Conservation (phyloP, 2,797 vertebrate species). For the Sebastes taczanowskii region DNA sequence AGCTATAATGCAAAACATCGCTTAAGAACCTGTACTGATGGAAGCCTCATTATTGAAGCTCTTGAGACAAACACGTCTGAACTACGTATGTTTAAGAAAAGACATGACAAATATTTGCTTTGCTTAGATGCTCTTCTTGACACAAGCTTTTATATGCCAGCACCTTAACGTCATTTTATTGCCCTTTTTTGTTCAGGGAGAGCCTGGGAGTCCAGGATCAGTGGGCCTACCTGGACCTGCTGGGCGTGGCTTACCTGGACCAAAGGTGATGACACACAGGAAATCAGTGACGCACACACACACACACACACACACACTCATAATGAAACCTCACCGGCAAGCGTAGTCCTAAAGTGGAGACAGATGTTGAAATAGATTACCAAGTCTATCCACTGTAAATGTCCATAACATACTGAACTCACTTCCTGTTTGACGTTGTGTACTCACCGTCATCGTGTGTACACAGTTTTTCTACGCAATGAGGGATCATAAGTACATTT, state of each 20-base stretch:
- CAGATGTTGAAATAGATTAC: neutral
- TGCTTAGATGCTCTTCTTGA: neutral
- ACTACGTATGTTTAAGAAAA: neutral
- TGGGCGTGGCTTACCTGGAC: conserved; percentile 82
- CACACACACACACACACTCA: neutral
- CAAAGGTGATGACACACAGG: conserved; percentile 81
- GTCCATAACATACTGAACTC: neutral
- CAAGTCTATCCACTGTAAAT: neutral
- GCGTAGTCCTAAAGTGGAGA: neutral
- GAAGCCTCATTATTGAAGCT: neutral
- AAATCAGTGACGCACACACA: neutral
- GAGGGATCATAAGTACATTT: neutral
- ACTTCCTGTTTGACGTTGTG: neutral
- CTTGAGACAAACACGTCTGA: neutral
- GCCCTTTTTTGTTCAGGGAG: conserved; percentile 79
- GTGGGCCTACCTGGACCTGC: conserved; percentile 81
- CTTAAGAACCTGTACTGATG: neutral
- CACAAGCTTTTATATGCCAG: too few species aligned
- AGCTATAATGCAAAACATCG: too few species aligned
- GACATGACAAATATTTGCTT: neutral
- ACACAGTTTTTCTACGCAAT: neutral
- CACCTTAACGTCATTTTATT: neutral
- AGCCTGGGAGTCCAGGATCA: conserved; percentile 81
- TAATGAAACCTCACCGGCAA: neutral
- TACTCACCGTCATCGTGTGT: neutral